These are phyloP conservation scores for Botrylloides violaceus DNA, from an alignment of 23 tunicate species.

Conservation along the genomic window DNA sequence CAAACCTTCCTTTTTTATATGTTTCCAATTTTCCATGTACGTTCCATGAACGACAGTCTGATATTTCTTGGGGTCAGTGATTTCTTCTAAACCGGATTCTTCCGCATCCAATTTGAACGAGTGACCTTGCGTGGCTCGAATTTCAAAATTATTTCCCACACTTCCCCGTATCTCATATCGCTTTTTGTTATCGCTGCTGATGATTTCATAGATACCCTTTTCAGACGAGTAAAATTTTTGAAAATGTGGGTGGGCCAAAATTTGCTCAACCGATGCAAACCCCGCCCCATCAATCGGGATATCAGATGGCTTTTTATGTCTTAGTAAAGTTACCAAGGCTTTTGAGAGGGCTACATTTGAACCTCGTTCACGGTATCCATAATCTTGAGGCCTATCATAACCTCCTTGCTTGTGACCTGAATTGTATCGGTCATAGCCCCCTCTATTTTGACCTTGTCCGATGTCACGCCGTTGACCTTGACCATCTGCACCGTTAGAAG, in stretches of 20 bases:
- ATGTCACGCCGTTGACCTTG: no score
- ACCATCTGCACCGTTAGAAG: background rate
- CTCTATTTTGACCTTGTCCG: no score
- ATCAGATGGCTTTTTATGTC: slow-evolving; percentile 41
- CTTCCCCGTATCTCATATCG: slow-evolving; percentile 28
- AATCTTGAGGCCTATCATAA: background rate
- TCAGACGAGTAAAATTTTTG: background rate
- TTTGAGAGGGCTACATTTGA: slow-evolving; percentile 30
- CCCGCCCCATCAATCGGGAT: slow-evolving; percentile 20
- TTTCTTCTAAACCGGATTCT: slow-evolving; percentile 16
- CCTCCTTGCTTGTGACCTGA: background rate
- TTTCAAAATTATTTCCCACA: background rate
- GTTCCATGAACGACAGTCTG: slow-evolving; percentile 54
- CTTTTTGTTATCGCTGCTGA: slow-evolving; percentile 29
- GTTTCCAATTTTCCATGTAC: slow-evolving; percentile 34
- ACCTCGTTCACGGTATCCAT: background rate
- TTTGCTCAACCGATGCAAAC: slow-evolving; percentile 5
- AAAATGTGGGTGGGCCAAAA: slow-evolving; percentile 6
- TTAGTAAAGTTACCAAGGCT: slow-evolving; percentile 37
- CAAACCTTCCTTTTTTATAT: slow-evolving; percentile 46
- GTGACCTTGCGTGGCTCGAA: slow-evolving; percentile 63
- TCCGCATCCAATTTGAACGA: slow-evolving; percentile 4
- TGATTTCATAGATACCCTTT: slow-evolving; percentile 23
- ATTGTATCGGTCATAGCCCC: no score
- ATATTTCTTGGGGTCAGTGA: slow-evolving; percentile 29